These are phyloP conservation scores for Gymnocephalus cernua DNA, from an alignment of 2,113 vertebrate genomes.

Conservation along the genomic window DNA sequence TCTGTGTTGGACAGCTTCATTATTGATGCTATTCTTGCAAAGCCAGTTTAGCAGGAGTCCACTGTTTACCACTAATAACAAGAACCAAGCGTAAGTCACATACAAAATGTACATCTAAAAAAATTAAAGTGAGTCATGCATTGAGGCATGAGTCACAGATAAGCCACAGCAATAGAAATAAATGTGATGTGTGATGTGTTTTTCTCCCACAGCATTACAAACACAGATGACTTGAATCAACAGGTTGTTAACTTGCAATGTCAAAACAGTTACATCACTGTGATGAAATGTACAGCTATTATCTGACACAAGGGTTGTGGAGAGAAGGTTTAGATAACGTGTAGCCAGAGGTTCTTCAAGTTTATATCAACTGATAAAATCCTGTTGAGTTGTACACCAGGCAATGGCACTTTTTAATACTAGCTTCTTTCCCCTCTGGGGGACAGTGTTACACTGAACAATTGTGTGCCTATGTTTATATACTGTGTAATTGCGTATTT, in stretches of 20 bases:
- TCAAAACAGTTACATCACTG: background rate
- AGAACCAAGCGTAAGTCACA: conserved; percentile 3
- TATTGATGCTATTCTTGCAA: background rate
- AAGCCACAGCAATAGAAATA: background rate
- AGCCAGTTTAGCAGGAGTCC: background rate
- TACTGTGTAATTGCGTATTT: background rate
- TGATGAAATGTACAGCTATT: background rate
- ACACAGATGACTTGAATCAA: background rate
- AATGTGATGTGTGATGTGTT: too few relatives aligned
- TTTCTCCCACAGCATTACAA: background rate
- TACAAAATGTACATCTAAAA: background rate
- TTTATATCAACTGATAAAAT: background rate
- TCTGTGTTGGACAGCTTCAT: background rate
- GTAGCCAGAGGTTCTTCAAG: background rate
- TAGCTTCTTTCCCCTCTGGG: conserved; percentile 37
- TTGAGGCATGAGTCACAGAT: background rate
- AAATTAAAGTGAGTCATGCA: background rate
- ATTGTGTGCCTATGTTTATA: background rate
- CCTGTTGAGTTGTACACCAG: background rate
- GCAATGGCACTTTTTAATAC: background rate
- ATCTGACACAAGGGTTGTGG: background rate
- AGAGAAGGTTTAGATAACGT: background rate
- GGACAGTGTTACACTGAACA: conserved; percentile 42
- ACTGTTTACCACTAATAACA: background rate
- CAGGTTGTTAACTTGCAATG: background rate